Percentiles rank a stretch among this genome's conserved stretches.
Evolutionary conservation across 2,113 vertebrate genomes (phyloP).

Genomic region (Ellobius talpinus): DNA sequence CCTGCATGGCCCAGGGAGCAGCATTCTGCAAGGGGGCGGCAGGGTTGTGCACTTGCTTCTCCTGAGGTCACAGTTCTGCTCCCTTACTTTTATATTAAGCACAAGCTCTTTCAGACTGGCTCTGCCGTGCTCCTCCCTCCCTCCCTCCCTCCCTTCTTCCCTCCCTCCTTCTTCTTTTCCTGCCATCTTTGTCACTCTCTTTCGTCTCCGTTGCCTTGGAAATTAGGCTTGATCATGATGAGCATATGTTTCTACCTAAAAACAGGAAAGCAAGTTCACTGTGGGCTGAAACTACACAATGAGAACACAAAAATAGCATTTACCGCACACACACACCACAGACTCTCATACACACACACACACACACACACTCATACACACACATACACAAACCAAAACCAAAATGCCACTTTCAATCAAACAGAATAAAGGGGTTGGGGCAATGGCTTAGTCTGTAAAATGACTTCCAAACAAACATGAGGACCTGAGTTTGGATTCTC

Average conservation of each 20-base stretch:
- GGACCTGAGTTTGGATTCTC: background rate
- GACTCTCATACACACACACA: too few relatives aligned
- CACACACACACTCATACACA: background rate
- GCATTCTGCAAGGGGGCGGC: background rate
- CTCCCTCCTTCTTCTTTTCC: background rate
- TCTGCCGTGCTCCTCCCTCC: background rate
- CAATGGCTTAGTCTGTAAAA: background rate
- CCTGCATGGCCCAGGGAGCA: background rate
- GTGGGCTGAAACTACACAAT: background rate
- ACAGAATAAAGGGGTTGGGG: background rate
- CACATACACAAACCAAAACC: background rate
- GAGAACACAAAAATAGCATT: background rate
- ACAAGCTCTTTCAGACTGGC: background rate
- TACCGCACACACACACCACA: background rate
- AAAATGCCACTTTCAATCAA: background rate
- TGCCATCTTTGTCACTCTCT: background rate
- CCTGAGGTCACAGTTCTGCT: background rate
- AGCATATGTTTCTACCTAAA: background rate
- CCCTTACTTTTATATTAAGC: background rate
- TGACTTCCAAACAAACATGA: background rate
- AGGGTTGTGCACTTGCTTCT: fast-evolving
- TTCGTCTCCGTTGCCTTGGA: background rate
- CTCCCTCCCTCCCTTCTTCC: background rate
- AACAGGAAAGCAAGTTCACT: background rate
- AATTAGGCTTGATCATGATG: background rate